Evolutionary conservation across 2,113 vertebrate species (phyloP).

Genomic region (Serilophus lunatus): DNA sequence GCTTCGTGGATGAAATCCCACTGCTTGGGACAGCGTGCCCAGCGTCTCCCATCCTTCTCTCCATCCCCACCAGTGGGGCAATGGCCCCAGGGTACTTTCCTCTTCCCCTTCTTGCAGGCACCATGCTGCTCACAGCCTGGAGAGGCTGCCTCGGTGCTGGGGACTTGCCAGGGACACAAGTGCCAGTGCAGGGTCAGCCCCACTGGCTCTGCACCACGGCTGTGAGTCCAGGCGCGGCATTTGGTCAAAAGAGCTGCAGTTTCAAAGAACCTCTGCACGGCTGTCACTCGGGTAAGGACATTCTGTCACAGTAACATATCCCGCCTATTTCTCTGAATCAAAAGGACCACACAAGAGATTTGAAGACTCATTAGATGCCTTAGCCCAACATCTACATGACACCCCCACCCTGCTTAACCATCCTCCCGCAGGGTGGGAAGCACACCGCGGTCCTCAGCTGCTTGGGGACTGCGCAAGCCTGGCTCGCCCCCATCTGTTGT

Average conservation of each 20-base stretch:
- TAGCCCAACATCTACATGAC: neutral
- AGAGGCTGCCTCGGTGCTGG: rapidly evolving
- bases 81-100: neutral
- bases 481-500: neutral
- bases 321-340: neutral
- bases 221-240: rapidly evolving
- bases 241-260: neutral
- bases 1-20: neutral
- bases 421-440: neutral
- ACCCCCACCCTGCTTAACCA: neutral
- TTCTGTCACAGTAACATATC: neutral
- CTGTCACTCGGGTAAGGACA: too few species aligned
- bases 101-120: neutral
- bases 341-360: neutral
- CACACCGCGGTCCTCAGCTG: rapidly evolving
- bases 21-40: rapidly evolving
- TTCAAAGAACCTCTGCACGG: rapidly evolving
- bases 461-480: neutral
- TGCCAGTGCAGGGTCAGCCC: neutral
- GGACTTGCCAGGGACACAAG: neutral
- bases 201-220: neutral
- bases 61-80: rapidly evolving
- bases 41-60: neutral
- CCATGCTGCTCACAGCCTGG: neutral
- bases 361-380: neutral